These are phyloP conservation scores for Euplagia quadripunctaria DNA, from an alignment of 2,888 invertebrate species.

Conservation along the genomic window DNA sequence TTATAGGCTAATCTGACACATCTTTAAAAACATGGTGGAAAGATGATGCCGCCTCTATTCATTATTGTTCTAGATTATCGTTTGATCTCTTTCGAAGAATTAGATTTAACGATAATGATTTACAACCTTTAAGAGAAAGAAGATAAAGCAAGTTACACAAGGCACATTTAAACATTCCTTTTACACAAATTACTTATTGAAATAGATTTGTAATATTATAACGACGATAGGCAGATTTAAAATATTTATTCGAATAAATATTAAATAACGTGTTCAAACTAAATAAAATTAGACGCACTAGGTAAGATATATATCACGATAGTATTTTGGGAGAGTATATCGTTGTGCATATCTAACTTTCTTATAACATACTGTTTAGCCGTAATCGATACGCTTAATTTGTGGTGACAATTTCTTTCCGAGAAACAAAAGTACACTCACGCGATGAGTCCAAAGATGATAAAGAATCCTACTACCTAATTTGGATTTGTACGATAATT, in stretches of 20 bases:
- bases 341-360: slow-evolving; percentile 3
- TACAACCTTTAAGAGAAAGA: slow-evolving; percentile 38
- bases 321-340: neutral
- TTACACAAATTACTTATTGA: neutral
- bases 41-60: slow-evolving; percentile 23
- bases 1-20: neutral
- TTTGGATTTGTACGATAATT: slow-evolving; percentile 54
- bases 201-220: neutral
- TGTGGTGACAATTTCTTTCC: slow-evolving; percentile 38
- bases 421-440: slow-evolving; percentile 28
- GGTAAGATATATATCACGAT: too few species aligned
- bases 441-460: slow-evolving; percentile 40
- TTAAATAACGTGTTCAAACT: neutral
- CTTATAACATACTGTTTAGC: slow-evolving; percentile 8
- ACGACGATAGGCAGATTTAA: neutral
- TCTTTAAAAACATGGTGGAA: neutral
- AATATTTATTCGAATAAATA: too few species aligned
- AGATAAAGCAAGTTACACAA: slow-evolving; percentile 25
- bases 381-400: slow-evolving; percentile 16
- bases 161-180: neutral
- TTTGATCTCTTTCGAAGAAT: slow-evolving; percentile 34
- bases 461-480: slow-evolving; percentile 49
- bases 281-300: too few species aligned
- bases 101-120: slow-evolving; percentile 46
- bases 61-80: slow-evolving; percentile 36